A percentile compares a stretch with the other conserved stretches of the same genome.
These are phyloP conservation scores for Hippopotamus amphibius DNA, from an alignment of 2,113 vertebrate species.

Conservation along the genomic window DNA sequence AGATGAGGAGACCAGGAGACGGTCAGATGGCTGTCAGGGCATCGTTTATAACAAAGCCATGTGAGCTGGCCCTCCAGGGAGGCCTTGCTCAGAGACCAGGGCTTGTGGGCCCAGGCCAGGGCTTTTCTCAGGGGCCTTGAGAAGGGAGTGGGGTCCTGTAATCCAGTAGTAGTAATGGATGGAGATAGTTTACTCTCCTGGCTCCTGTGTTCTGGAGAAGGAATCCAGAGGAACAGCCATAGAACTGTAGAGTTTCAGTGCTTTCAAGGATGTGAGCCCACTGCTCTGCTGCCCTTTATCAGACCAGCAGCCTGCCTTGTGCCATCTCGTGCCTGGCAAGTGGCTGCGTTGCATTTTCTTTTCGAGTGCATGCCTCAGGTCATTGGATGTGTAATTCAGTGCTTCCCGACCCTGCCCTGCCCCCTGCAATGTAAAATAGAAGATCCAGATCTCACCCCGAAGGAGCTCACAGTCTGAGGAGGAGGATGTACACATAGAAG, in stretches of 20 bases:
- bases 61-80: conserved; percentile 49
- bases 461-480: not conserved
- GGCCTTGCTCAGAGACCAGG: not conserved
- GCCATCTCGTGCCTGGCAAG: not conserved
- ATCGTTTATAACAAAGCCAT: conserved; percentile 68
- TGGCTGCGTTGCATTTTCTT: not conserved
- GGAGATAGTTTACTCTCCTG: not conserved
- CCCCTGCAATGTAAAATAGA: not conserved
- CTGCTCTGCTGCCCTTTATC: not conserved
- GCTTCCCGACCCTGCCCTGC: no score
- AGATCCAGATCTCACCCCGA: not conserved
- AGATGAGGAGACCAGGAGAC: conserved; percentile 73
- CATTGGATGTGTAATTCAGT: not conserved
- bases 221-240: not conserved
- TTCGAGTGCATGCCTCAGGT: not conserved
- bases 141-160: not conserved
- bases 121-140: conserved; percentile 35
- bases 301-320: not conserved
- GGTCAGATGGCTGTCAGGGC: conserved; percentile 49
- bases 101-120: not conserved
- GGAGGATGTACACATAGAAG: not conserved
- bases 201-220: not conserved
- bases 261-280: not conserved
- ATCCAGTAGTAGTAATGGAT: not conserved
- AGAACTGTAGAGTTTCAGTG: not conserved